Evolutionary conservation across 2,797 vertebrate genomes (phyloP).

Genomic region (Acipenser transmontanus): DNA sequence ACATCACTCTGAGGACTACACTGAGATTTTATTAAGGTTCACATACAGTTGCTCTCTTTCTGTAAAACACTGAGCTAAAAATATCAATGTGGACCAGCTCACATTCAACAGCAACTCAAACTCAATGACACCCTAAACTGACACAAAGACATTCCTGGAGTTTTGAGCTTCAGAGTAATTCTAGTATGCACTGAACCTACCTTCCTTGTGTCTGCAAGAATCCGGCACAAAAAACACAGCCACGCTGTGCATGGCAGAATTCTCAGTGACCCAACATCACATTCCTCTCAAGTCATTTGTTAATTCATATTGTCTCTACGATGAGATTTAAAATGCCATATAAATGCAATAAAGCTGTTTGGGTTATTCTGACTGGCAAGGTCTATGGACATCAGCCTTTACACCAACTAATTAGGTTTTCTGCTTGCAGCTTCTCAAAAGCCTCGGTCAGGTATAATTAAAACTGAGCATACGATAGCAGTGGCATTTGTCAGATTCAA

Average conservation of each 20-base stretch:
- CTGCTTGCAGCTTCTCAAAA: constrained; percentile 61
- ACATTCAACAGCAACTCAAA: too few species aligned
- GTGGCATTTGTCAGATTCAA: constrained; percentile 88
- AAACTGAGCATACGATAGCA: constrained; percentile 82
- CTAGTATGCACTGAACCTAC: too few species aligned
- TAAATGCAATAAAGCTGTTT: constrained; percentile 36
- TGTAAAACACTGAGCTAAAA: too few species aligned
- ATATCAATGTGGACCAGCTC: too few species aligned
- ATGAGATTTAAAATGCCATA: constrained; percentile 44
- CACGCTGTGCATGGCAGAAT: neutral
- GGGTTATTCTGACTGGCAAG: constrained; percentile 41
- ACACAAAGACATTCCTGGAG: too few species aligned
- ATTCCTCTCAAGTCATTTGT: constrained; percentile 29
- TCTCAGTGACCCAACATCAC: constrained; percentile 17
- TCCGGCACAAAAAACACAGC: neutral
- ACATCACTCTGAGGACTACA: too few species aligned
- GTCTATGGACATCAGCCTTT: constrained; percentile 42
- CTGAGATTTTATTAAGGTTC: too few species aligned
- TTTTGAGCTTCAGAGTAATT: too few species aligned
- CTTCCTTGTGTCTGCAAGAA: neutral
- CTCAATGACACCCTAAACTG: too few species aligned
- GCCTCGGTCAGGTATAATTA: constrained; percentile 87
- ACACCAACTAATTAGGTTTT: constrained; percentile 81
- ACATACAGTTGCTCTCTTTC: too few species aligned
- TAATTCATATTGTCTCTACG: constrained; percentile 34